Base-by-base conservation (phyloP, 2,888 invertebrate genomes). In the Girardia tigrina region DNA sequence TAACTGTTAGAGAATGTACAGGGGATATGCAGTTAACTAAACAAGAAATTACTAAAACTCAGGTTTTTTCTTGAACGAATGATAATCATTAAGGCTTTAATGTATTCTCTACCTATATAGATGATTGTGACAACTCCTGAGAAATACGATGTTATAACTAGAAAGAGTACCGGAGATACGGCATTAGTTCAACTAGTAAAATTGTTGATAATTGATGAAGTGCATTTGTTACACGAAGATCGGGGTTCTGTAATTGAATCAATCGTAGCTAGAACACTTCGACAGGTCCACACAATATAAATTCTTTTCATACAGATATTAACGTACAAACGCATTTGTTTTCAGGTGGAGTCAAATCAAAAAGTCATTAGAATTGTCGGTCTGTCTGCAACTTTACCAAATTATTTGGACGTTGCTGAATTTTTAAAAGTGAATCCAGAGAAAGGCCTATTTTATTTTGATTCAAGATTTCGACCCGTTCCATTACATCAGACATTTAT, bases 141-240 rank as follows among this genome's bases (percentile, higher is more conserved):
- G 85, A 99, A 99, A 82, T 98, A 98, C 97, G 98, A 99, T 83
- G 94, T 99, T 4, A 93, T 98, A 0, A 97, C 97, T 0, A 87
- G 98, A 79, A 99, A 99, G 80, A 83, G 84, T 72, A 84, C 82
- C 0, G 84, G 84, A 28, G 84, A 84, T 78, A 82, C 83, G 6
- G 81, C 83, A 0, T 29, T 74, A 26, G 72, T 42, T 4, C 76
- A 77, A 70, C 2, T 76, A 27, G 77, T 76, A 1, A 77, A 77
- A 80, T 86, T 98, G 27, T 86, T 98, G 4, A 98, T 98, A 80
- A 83, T 85, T 76, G 97, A 97, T 83, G 97, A 98, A 84, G 94
- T 97, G 0, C 95, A 97, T 84, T 86, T 99, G 29, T 86, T 99
- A 72, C 95, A 98, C 83, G 94, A 95, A 1, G 95, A 95, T 81